Evolutionary conservation across 2,888 invertebrate species (phyloP).

Genomic region (Tolmerus cingulatus): DNA sequence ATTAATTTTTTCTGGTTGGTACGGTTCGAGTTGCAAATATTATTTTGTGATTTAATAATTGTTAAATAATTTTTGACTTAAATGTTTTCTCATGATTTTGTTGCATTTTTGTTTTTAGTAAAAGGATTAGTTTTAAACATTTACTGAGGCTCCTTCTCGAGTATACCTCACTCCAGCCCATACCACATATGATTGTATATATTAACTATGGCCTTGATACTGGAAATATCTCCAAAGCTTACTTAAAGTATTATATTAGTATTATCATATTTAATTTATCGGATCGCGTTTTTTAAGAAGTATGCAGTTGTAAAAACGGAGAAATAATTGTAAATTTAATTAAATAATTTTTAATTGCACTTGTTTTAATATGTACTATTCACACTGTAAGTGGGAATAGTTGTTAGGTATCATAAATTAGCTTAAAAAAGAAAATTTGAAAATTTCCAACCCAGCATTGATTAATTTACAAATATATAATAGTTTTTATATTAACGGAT

Average conservation of each 20-base stretch:
- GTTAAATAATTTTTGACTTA: background rate
- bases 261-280: background rate
- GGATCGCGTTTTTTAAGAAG: background rate
- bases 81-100: background rate
- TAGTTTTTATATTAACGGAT: no score
- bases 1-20: background rate
- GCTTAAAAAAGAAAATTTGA: no score
- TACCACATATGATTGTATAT: background rate
- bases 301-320: no score
- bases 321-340: no score
- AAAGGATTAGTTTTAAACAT: background rate
- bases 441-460: no score
- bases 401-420: no score
- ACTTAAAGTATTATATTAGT: background rate
- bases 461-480: no score
- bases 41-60: background rate
- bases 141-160: background rate
- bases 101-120: background rate
- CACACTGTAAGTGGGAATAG: no score
- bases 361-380: no score
- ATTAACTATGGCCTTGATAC: background rate
- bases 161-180: background rate
- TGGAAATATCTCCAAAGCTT: background rate
- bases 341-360: no score
- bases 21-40: background rate